Percentiles rank a stretch among this genome's conserved stretches.
phyloP scores from a whole-genome alignment of 1,140 invertebrate species.

The Lordiphosa clarofinis region DNA sequence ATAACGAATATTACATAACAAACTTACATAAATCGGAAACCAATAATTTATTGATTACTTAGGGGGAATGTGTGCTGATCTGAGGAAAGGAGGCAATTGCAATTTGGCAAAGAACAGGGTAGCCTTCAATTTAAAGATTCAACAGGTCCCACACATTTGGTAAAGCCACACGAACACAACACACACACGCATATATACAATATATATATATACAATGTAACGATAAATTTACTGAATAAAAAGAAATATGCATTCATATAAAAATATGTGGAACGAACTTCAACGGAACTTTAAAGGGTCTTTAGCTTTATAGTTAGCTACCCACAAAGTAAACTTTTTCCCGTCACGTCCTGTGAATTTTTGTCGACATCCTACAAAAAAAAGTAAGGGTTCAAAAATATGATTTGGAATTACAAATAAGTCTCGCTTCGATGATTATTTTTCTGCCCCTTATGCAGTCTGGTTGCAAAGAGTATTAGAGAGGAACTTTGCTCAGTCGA shows the following conservation, averaged over 20 bases:
- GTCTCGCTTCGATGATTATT: too few species aligned
- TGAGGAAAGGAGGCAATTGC: slow-evolving; percentile 11
- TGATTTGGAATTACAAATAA: too few species aligned
- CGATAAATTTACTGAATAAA: slow-evolving; percentile 60
- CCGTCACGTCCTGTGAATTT: too few species aligned
- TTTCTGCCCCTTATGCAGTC: too few species aligned
- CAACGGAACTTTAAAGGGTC: too few species aligned
- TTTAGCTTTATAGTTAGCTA: too few species aligned
- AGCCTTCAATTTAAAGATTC: slow-evolving; percentile 18
- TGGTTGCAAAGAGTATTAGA: too few species aligned
- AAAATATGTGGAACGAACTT: not conserved
- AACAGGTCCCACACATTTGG: slow-evolving; percentile 11
- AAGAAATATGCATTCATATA: slow-evolving; percentile 56
- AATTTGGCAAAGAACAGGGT: slow-evolving; percentile 18
- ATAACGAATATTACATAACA: slow-evolving; percentile 37
- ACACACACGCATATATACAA: slow-evolving; percentile 44
- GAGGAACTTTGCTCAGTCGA: too few species aligned
- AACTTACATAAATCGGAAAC: slow-evolving; percentile 32
- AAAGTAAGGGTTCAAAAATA: too few species aligned
- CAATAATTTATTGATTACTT: slow-evolving; percentile 20
- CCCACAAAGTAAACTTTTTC: too few species aligned
- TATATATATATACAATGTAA: slow-evolving; percentile 35
- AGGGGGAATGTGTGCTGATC: slow-evolving; percentile 14
- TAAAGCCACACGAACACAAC: slow-evolving; percentile 21
- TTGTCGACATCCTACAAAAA: too few species aligned